phyloP scores from a whole-genome alignment of 2,113 vertebrate genomes.

The Psettodes erumei region DNA sequence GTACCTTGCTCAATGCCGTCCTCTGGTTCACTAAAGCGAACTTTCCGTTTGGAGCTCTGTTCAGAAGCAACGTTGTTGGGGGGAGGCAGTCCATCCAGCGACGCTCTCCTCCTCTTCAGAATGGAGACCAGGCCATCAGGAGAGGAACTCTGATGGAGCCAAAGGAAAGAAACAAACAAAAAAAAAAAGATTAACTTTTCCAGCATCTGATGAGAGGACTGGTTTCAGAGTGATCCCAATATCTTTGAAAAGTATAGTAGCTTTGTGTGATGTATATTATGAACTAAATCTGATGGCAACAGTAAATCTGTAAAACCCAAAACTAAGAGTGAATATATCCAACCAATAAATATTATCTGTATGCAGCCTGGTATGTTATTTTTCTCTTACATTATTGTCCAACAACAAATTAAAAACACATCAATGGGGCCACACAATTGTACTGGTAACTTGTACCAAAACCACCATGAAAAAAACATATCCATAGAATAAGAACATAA shows the following conservation, averaged over 20 bases:
- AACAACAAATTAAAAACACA: too few species aligned
- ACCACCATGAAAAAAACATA: background rate
- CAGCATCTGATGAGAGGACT: background rate
- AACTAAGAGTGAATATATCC: too few species aligned
- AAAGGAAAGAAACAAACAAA: background rate
- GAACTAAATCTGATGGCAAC: too few species aligned
- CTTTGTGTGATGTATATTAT: background rate
- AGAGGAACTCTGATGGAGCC: constrained; percentile 82
- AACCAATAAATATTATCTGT: too few species aligned
- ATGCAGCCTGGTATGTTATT: too few species aligned
- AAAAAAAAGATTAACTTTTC: too few species aligned
- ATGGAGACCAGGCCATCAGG: constrained; percentile 94
- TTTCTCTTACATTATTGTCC: too few species aligned
- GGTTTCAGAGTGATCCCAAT: background rate
- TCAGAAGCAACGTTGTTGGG: constrained; percentile 69
- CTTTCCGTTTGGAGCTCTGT: constrained; percentile 88
- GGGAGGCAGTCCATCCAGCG: constrained; percentile 80
- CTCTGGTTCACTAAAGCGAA: constrained; percentile 92
- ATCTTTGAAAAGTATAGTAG: background rate
- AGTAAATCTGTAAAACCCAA: too few species aligned
- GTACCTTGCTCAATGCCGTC: constrained; percentile 90
- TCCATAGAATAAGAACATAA: background rate
- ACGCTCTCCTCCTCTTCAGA: constrained; percentile 91
- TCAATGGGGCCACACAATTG: too few species aligned
- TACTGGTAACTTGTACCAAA: background rate